Evolutionary conservation across 1,140 invertebrate species (phyloP).

Genomic region (Papilio machaon): DNA sequence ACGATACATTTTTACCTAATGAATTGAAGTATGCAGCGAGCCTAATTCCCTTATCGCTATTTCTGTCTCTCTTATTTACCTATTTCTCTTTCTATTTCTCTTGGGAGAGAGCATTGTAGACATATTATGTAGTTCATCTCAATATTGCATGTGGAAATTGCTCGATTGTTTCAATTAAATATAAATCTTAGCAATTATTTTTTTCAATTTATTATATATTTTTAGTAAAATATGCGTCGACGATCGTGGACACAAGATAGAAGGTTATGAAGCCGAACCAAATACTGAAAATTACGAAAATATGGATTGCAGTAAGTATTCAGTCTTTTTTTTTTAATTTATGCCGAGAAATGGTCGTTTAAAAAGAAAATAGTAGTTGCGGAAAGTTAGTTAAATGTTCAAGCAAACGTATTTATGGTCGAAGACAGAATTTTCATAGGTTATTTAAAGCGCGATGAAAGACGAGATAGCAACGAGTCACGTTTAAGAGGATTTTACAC

Average conservation of each 20-base stretch:
- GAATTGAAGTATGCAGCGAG: neutral
- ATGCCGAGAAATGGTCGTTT: too few species aligned
- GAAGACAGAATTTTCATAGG: too few species aligned
- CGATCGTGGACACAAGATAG: constrained; percentile 76
- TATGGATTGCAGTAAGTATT: constrained; percentile 84
- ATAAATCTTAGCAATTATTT: too few species aligned
- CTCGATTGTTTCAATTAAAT: too few species aligned
- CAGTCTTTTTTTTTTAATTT: neutral
- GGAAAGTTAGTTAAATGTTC: neutral
- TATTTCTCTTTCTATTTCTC: neutral
- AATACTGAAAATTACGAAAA: constrained; percentile 57
- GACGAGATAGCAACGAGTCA: too few species aligned
- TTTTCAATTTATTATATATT: constrained; percentile 41
- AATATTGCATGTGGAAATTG: too few species aligned
- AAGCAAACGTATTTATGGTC: too few species aligned
- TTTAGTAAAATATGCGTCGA: constrained; percentile 82
- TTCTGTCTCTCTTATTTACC: neutral
- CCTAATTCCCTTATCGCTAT: neutral
- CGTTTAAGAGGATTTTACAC: neutral
- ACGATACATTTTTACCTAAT: neutral
- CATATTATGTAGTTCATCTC: too few species aligned
- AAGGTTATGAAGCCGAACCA: constrained; percentile 66
- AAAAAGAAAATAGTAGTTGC: too few species aligned
- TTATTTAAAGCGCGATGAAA: too few species aligned
- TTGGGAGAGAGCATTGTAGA: too few species aligned